Conservation (phyloP, 92 coral and sea anemone species). For the Epizoanthus fatuus region DNA sequence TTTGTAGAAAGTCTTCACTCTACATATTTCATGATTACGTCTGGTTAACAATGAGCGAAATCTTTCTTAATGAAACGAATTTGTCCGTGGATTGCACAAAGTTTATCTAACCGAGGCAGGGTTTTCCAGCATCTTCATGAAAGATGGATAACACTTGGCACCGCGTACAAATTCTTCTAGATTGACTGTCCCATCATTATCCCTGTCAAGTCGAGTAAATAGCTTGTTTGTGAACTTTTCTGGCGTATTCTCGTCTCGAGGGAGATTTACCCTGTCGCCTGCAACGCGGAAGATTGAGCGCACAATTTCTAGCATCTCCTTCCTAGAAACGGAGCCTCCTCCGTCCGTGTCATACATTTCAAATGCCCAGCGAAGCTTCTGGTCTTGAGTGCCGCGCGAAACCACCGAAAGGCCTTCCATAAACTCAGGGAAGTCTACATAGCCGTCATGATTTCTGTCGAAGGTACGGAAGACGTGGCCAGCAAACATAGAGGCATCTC, state of each 20-base stretch:
- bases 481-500: constrained; percentile 95
- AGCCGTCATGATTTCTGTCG: constrained; percentile 97
- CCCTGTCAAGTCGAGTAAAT: constrained; percentile 90
- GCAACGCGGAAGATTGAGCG: constrained; percentile 96
- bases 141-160: constrained; percentile 94
- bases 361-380: constrained; percentile 98
- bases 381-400: constrained; percentile 93
- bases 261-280: constrained; percentile 81
- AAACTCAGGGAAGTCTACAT: constrained; percentile 97
- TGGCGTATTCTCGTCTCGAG: constrained; percentile 96
- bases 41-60: too few species aligned
- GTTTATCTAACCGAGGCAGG: constrained; percentile 77
- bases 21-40: too few species aligned
- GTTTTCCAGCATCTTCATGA: constrained; percentile 97
- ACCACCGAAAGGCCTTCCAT: constrained; percentile 95
- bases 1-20: too few species aligned
- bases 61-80: neutral
- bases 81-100: neutral
- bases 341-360: constrained; percentile 98
- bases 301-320: constrained; percentile 97
- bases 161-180: constrained; percentile 97
- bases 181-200: constrained; percentile 93
- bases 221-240: constrained; percentile 97
- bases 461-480: constrained; percentile 98
- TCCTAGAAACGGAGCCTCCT: constrained; percentile 90